Percentiles rank a stretch among this genome's conserved stretches.
Conservation (phyloP, 2,797 vertebrate genomes). For the Mormyrops attenuatus region DNA sequence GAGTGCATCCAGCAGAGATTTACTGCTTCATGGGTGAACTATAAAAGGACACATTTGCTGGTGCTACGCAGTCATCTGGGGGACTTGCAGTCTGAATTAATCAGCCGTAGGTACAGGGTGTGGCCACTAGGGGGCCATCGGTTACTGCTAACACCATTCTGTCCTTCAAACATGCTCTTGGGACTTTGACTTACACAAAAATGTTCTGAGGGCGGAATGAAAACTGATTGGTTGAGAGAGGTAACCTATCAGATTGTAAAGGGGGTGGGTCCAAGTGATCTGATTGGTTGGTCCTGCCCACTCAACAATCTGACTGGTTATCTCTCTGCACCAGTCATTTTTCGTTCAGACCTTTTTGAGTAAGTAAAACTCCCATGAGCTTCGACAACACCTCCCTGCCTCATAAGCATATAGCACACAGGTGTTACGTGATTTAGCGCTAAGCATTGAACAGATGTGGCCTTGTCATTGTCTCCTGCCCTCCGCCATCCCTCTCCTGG, state of each 20-base stretch:
- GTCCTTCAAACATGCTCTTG: not conserved
- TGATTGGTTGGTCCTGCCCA: not conserved
- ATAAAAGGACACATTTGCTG: not conserved
- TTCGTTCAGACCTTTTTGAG: not conserved
- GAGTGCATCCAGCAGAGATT: conserved; percentile 33
- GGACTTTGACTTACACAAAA: not conserved
- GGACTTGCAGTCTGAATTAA: not conserved
- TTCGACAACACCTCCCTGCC: not conserved
- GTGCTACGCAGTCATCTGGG: not conserved
- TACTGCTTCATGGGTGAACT: conserved; percentile 50
- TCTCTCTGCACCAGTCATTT: not conserved
- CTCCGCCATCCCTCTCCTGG: not conserved
- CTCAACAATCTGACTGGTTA: not conserved
- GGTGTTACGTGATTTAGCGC: not conserved
- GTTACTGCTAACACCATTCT: not conserved
- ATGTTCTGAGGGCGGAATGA: not conserved
- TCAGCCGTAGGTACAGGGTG: not conserved
- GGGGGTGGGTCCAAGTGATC: not conserved
- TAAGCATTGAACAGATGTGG: not conserved
- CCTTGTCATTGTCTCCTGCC: not conserved
- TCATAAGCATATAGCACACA: not conserved
- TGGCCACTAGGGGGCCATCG: not conserved
- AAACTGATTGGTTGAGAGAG: not conserved
- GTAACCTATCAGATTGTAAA: not conserved
- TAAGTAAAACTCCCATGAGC: not conserved